Base-by-base conservation (phyloP, 2,888 invertebrate species). In the Ochropacha duplaris region DNA sequence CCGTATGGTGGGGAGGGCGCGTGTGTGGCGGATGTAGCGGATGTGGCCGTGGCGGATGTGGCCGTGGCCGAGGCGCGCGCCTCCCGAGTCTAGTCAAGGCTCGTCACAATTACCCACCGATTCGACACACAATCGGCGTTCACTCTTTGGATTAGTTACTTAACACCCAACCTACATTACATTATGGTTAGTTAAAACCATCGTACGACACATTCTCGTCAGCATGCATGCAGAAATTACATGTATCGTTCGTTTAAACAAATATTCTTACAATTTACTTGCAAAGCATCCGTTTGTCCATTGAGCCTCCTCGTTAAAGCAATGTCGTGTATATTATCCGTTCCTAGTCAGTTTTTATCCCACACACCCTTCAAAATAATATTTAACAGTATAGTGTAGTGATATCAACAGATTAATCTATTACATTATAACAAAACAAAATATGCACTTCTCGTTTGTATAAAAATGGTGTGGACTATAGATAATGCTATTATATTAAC, bases 351-450 rank as follows among this genome's bases (percentile, higher is more conserved):
- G 69, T 78, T 79, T 71, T 68, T 75, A 74, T 84, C 85, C 87
- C 88, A 87, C 88, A 86, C 88, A 88, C 85, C 85, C 84, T 82
- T 81, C 63, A 68, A 74, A 80, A 79, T 74, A 66, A 78, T 74
- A 77, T 76, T 69, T 72, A 83, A 84, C 80, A 84, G 76, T 75
- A 78, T 69, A 82, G 77, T 84, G 82, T 78, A 82, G 79, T 83
- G 79, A 79, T 66, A 78, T 81, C 61, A 90, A 90, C 88, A 90
- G 83, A 89, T 87, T 90, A 89, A 86, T 86, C 87, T 88, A 89
- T 84, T 86, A 88, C 68, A 79, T 84, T 74, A 87, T 85, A 90
- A 90, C 87, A 88, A 86, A 89, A 89, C 86, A 88, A 83, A 85
- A 89, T 86, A 82, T 79, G 66, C 76, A 80, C 71, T 74, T 83